Conservation (phyloP, 2,113 vertebrate genomes). For the Erpornis zantholeuca region DNA sequence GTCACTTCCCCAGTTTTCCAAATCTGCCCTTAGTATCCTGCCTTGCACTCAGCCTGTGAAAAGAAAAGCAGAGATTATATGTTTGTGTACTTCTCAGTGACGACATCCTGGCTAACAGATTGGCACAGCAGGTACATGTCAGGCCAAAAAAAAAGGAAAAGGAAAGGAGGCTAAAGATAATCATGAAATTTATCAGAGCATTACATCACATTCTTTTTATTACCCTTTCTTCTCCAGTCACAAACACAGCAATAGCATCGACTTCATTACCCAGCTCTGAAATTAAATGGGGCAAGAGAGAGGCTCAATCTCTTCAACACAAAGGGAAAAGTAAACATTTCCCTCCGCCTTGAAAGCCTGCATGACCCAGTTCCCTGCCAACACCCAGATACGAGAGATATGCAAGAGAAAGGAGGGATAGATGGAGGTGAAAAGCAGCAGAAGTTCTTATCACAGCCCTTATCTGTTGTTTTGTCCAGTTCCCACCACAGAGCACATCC, state of each 20-base stretch:
- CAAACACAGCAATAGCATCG: not conserved
- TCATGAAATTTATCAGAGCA: conserved; percentile 31
- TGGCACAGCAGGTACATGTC: conserved; percentile 48
- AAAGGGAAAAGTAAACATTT: conserved; percentile 9
- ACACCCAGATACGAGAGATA: not conserved
- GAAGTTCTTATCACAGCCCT: not conserved
- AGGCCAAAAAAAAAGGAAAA: conserved; percentile 24
- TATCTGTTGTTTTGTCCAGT: not conserved
- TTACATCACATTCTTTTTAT: conserved; percentile 17
- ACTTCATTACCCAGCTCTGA: conserved; percentile 28
- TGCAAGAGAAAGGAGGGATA: not conserved
- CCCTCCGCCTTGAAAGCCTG: not conserved
- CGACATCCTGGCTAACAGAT: not conserved
- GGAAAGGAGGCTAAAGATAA: not conserved
- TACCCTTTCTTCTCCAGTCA: not conserved
- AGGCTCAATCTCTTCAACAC: not conserved
- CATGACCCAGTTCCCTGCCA: conserved; percentile 24
- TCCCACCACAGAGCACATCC: not conserved
- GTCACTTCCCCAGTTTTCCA: not conserved
- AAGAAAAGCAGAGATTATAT: not conserved
- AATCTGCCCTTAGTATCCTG: not conserved
- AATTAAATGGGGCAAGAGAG: conserved; percentile 34
- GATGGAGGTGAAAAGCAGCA: not conserved
- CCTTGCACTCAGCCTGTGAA: not conserved
- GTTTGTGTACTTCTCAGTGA: not conserved